A percentile compares a stretch with the other conserved stretches of the same genome.
Conservation (phyloP, 2,888 invertebrate genomes). For the Cataglyphis cursor region DNA sequence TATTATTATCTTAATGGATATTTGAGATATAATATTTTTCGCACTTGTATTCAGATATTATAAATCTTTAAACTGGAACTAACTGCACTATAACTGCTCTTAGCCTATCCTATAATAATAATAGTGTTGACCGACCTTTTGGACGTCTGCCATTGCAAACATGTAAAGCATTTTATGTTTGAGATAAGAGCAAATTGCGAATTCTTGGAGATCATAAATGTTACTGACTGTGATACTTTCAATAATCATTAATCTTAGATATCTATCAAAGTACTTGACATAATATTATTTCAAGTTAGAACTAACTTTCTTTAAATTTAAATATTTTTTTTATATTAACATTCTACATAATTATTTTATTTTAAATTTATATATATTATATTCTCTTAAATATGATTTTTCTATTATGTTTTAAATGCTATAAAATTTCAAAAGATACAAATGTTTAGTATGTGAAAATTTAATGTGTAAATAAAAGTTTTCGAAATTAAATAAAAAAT, state of each 20-base stretch:
- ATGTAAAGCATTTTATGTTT: conserved; percentile 17
- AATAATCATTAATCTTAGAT: neutral
- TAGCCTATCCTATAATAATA: conserved; percentile 22
- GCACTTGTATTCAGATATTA: neutral
- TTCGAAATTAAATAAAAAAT: neutral
- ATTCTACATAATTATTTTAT: neutral
- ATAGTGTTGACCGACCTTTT: conserved; percentile 42
- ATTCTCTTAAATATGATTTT: too few relatives aligned
- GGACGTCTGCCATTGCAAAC: conserved; percentile 25
- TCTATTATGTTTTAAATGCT: neutral
- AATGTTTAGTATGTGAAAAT: neutral
- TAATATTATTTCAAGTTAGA: neutral
- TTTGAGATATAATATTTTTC: neutral
- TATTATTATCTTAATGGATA: neutral
- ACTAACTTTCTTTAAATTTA: neutral
- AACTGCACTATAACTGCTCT: conserved; percentile 1
- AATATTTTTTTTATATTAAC: neutral
- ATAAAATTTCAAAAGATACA: neutral
- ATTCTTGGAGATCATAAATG: neutral
- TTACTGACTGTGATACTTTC: neutral
- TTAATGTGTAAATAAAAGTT: neutral
- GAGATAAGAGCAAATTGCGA: neutral
- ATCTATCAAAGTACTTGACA: neutral
- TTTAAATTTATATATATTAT: neutral
- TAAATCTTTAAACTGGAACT: conserved; percentile 17